phyloP scores from a whole-genome alignment of 2,113 vertebrate species.

The Chascanopsetta lugubris region DNA sequence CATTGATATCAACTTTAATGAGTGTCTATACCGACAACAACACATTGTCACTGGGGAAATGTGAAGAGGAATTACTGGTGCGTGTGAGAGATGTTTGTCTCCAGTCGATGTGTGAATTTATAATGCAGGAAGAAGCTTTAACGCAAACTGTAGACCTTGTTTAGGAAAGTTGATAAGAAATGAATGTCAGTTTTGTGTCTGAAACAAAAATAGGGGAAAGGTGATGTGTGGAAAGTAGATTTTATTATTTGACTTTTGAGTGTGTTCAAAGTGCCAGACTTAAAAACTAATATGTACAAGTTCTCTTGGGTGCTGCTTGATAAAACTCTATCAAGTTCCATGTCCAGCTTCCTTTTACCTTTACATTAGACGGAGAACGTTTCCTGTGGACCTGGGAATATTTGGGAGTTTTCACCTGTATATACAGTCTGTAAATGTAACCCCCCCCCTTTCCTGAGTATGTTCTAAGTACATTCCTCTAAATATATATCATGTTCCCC shows the following conservation, averaged over 20 bases:
- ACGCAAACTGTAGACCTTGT: neutral
- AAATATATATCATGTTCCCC: slow-evolving; percentile 1
- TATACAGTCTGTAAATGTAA: slow-evolving; percentile 46
- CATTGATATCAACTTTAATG: neutral
- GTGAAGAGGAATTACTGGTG: neutral
- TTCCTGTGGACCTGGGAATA: neutral
- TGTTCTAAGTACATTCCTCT: slow-evolving; percentile 42
- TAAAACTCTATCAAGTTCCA: neutral
- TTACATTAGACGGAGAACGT: neutral
- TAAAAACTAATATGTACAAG: neutral
- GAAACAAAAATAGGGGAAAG: too few species aligned
- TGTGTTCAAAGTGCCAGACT: neutral
- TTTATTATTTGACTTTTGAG: slow-evolving; percentile 8
- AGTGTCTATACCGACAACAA: neutral
- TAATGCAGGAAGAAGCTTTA: neutral
- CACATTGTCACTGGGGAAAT: neutral
- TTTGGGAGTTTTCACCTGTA: slow-evolving; percentile 23
- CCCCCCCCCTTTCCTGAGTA: neutral
- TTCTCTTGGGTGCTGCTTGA: neutral
- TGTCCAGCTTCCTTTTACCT: slow-evolving; percentile 7
- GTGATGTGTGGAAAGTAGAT: neutral
- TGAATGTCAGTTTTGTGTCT: neutral
- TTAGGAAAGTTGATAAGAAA: neutral
- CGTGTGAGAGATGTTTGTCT: slow-evolving; percentile 3
- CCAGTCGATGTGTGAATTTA: neutral